These are phyloP conservation scores for Ciconia boyciana DNA, from an alignment of 2,113 vertebrate genomes.

Conservation along the genomic window DNA sequence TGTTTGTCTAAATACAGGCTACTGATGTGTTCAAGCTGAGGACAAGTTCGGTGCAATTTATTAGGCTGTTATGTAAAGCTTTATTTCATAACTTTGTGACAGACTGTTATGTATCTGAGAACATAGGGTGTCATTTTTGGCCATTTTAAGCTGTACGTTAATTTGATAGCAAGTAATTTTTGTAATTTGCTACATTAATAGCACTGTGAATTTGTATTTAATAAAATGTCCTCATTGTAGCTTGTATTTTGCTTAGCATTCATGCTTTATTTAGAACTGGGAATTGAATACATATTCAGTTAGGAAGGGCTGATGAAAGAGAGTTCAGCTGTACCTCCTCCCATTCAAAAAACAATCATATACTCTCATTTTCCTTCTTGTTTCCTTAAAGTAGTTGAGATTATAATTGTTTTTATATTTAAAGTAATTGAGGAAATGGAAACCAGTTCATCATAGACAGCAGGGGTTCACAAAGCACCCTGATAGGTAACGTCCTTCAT, in stretches of 20 bases:
- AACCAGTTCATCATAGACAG: background rate
- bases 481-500: accelerated
- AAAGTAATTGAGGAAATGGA: background rate
- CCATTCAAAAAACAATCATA: background rate
- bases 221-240: background rate
- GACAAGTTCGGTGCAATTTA: background rate
- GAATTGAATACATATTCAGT: background rate
- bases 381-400: background rate
- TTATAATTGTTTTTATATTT: background rate
- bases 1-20: background rate
- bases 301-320: background rate
- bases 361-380: background rate
- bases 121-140: background rate
- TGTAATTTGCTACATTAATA: background rate
- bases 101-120: background rate
- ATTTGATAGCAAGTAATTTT: background rate
- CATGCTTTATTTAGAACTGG: background rate
- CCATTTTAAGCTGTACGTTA: background rate
- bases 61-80: background rate
- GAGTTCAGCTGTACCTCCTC: background rate
- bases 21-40: background rate
- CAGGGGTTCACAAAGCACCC: background rate
- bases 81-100: background rate
- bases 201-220: background rate
- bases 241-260: background rate